phyloP scores from a whole-genome alignment of 2,797 vertebrate genomes.

The Acomys russatus region DNA sequence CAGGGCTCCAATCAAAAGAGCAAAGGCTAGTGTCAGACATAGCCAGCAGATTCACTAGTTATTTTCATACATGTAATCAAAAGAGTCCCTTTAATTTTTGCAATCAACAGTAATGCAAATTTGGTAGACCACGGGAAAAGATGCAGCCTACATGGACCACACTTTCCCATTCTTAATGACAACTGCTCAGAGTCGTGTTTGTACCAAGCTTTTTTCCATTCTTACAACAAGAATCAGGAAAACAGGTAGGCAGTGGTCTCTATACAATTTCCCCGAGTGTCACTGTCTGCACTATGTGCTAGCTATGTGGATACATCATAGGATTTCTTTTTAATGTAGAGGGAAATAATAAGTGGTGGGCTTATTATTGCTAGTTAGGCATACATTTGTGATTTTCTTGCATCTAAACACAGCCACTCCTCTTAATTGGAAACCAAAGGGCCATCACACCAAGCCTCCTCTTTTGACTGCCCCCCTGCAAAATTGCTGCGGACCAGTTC shows the following conservation, averaged over 20 bases:
- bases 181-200: not conserved
- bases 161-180: not conserved
- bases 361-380: not conserved
- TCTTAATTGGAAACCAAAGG: not conserved
- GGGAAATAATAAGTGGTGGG: not conserved
- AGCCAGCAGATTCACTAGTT: not conserved
- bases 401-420: not conserved
- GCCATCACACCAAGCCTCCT: accelerated
- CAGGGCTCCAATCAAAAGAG: not conserved
- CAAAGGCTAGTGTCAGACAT: not conserved
- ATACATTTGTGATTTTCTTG: not conserved
- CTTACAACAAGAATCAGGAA: not conserved
- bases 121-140: not conserved
- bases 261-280: not conserved
- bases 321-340: not conserved
- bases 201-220: not conserved
- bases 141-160: not conserved
- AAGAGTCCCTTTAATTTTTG: not conserved
- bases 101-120: not conserved
- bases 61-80: not conserved
- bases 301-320: not conserved
- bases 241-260: not conserved
- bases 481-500: not conserved
- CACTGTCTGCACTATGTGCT: not conserved
- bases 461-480: not conserved